A percentile compares a stretch with the other conserved stretches of the same genome.
Evolutionary conservation across 2,797 vertebrate genomes (phyloP).

Genomic region (Manis crassicaudata): DNA sequence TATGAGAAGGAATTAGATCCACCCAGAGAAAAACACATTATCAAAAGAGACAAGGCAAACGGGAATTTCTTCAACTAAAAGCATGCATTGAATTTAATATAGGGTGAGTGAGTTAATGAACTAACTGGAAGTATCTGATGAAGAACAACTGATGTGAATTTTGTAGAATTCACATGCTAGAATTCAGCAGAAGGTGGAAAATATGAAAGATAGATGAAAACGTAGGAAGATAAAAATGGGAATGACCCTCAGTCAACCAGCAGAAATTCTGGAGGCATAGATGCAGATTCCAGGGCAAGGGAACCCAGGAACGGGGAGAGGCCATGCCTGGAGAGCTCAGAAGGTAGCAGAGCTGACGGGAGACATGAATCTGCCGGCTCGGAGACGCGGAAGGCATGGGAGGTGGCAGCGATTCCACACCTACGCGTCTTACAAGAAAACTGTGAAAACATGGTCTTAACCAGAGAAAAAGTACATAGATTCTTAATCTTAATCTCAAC

Average conservation of each 20-base stretch:
- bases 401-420: background rate
- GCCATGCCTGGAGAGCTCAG: background rate
- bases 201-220: background rate
- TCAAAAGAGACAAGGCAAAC: background rate
- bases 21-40: background rate
- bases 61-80: conserved; percentile 38
- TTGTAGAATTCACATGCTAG: background rate
- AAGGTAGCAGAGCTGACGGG: background rate
- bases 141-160: background rate
- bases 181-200: background rate
- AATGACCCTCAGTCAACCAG: background rate
- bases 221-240: background rate
- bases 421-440: background rate
- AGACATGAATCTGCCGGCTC: background rate
- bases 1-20: background rate
- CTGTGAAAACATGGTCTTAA: background rate
- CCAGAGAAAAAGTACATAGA: background rate
- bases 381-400: background rate
- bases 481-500: background rate
- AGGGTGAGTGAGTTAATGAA: background rate
- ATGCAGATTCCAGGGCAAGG: background rate
- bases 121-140: background rate
- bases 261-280: background rate
- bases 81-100: background rate
- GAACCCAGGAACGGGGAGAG: background rate